Evolutionary conservation across 2,797 vertebrate genomes (phyloP).

Genomic region (Amazona ochrocephala): DNA sequence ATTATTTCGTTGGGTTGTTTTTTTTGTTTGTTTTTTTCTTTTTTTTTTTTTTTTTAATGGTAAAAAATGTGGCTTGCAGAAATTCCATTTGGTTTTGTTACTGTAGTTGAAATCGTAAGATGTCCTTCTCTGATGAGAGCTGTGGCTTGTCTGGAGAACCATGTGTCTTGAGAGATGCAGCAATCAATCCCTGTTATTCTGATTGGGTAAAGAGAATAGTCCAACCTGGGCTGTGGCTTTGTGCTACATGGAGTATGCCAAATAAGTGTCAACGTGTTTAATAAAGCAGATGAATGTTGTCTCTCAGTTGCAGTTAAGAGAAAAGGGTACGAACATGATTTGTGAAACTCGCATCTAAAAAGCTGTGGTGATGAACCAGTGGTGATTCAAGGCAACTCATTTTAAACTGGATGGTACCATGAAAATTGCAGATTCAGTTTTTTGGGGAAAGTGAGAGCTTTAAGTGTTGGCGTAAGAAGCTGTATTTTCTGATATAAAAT

Average conservation of each 20-base stretch:
- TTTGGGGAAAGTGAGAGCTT: background rate
- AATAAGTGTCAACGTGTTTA: background rate
- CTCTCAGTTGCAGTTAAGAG: background rate
- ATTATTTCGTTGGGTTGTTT: background rate
- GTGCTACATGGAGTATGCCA: background rate
- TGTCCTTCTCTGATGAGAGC: background rate
- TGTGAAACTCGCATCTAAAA: background rate
- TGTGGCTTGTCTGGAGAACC: background rate
- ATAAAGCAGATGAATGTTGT: background rate
- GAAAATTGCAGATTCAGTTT: background rate
- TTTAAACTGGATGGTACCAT: background rate
- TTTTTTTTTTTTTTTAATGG: background rate
- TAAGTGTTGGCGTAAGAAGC: slow-evolving; percentile 22
- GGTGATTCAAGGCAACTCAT: background rate
- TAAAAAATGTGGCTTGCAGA: background rate
- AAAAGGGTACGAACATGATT: background rate
- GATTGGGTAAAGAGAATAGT: background rate
- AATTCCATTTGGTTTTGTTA: background rate
- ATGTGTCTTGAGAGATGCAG: background rate
- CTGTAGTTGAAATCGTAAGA: background rate
- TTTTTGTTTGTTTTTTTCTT: no score
- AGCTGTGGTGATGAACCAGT: background rate
- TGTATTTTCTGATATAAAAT: slow-evolving; percentile 22
- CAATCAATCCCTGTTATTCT: background rate
- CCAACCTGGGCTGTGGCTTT: background rate